Conservation (phyloP, 2,888 invertebrate genomes). For the Orchestes rusci region DNA sequence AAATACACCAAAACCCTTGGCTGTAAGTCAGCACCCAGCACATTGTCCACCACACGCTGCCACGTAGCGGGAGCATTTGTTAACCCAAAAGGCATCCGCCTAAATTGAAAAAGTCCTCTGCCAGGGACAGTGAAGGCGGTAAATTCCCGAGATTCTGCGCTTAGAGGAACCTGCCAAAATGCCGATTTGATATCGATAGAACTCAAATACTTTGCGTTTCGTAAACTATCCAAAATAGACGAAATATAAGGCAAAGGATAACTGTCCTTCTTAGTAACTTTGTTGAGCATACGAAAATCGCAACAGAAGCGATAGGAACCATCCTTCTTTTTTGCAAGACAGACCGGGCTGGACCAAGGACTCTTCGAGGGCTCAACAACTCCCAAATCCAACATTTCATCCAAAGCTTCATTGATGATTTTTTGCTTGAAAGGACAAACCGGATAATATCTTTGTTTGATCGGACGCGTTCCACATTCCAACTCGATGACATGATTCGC, state of each 20-base stretch:
- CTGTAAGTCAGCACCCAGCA: not conserved
- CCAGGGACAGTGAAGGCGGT: not conserved
- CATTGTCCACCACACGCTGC: not conserved
- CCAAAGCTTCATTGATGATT: not conserved
- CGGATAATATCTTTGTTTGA: slow-evolving; percentile 6
- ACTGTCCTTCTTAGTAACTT: not conserved
- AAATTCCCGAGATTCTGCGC: not conserved
- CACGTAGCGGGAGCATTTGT: not conserved
- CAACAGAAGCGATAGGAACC: not conserved
- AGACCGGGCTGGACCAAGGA: not conserved
- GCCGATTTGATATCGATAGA: slow-evolving; percentile 15
- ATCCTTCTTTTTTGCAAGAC: not conserved
- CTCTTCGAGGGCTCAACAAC: not conserved
- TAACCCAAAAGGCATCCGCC: not conserved
- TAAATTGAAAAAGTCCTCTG: not conserved
- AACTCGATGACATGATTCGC: not conserved
- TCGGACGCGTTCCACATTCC: slow-evolving; percentile 3
- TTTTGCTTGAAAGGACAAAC: not conserved
- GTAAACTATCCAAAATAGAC: not conserved
- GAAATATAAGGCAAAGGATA: not conserved
- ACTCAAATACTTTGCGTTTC: slow-evolving; percentile 29
- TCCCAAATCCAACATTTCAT: not conserved
- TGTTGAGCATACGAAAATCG: not conserved
- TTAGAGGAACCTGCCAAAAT: slow-evolving; percentile 14
- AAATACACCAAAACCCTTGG: no score